Base-by-base conservation (phyloP, 2,113 vertebrate species). In the Gopherus flavomarginatus region DNA sequence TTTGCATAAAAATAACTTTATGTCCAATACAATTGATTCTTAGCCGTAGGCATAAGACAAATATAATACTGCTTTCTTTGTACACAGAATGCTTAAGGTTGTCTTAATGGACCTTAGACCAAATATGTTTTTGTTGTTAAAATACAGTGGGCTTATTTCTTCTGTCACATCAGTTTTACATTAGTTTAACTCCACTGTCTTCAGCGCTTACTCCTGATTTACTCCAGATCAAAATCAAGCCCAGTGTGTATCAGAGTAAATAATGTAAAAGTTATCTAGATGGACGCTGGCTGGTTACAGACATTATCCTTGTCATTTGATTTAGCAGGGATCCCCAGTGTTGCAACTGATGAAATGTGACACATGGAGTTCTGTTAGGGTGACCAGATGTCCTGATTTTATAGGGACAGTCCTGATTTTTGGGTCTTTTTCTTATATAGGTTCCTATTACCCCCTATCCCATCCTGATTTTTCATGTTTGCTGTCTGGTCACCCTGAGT, bases 1-100 rank as follows among this genome's bases (percentile, higher is more conserved):
- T 97, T 96, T 92, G 57, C 88, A 94, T 96, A 91, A 90, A 92
- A 86, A 84, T 94, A 92, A 92, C 72, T 47, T 86, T 96, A 92
- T 53, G 78, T 88, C 78, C 54, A 54, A 29, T 90, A 89, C 80
- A 85, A 82, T 77, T 93, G 94, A 94, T 56, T 91, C 44, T 85
- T 88, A 47, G 90, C 83, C 16, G 5, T 80, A 83, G 91, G 47
- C 78, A 78, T 35, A 47, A 29, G 35, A 84, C 86, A 9, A 12
- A 27, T 87, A 83, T 75, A 82, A 50, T 91, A 22, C 17, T 57
- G 38, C 89, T 88, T 79, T 96, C 50, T n/a, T 44, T 89, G 4
- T 88, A 47, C 10, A 77, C 27, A 14, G 11, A 59, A 19, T 53
- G 24, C n/a, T 94, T 95, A 62, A 87, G n/a, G 16, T 24, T 84